phyloP scores from a whole-genome alignment of 35 echinoderm and acorn worm genomes.

The Holothuria glaberrima region DNA sequence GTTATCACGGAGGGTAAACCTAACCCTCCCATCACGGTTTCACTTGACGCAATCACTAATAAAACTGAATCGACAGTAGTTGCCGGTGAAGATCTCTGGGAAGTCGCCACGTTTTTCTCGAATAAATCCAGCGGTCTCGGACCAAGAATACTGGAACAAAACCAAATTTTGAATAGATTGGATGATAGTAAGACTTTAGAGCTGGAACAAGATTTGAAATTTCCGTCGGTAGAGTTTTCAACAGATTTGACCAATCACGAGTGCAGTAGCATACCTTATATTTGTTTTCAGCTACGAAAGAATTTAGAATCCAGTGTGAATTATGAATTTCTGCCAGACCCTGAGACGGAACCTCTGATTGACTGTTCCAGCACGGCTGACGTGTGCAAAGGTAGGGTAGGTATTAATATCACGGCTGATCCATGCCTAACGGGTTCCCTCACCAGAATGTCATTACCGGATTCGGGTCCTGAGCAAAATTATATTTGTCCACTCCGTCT shows the following conservation, averaged over 20 bases:
- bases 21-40: slow-evolving; percentile 21
- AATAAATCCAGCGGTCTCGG: background rate
- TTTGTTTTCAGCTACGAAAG: slow-evolving; percentile 79
- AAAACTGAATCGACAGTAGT: slow-evolving; percentile 17
- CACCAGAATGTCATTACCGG: no score
- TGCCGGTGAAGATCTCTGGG: slow-evolving; percentile 21
- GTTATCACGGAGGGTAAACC: slow-evolving; percentile 13
- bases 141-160: slow-evolving; percentile 49
- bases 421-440: no score
- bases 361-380: slow-evolving; percentile 67
- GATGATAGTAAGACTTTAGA: background rate
- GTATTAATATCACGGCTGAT: background rate
- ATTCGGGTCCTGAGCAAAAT: no score
- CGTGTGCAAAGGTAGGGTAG: slow-evolving; percentile 77
- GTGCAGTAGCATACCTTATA: slow-evolving; percentile 68
- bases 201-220: slow-evolving; percentile 40
- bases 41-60: slow-evolving; percentile 33
- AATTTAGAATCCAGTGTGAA: slow-evolving; percentile 54
- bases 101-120: slow-evolving; percentile 52
- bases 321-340: slow-evolving; percentile 69
- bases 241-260: slow-evolving; percentile 70
- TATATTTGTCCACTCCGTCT: no score
- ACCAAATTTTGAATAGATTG: slow-evolving; percentile 38
- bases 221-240: slow-evolving; percentile 55
- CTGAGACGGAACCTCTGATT: slow-evolving; percentile 51